These are phyloP conservation scores for Lepeophtheirus salmonis DNA, from an alignment of 1,140 invertebrate species.

Conservation along the genomic window DNA sequence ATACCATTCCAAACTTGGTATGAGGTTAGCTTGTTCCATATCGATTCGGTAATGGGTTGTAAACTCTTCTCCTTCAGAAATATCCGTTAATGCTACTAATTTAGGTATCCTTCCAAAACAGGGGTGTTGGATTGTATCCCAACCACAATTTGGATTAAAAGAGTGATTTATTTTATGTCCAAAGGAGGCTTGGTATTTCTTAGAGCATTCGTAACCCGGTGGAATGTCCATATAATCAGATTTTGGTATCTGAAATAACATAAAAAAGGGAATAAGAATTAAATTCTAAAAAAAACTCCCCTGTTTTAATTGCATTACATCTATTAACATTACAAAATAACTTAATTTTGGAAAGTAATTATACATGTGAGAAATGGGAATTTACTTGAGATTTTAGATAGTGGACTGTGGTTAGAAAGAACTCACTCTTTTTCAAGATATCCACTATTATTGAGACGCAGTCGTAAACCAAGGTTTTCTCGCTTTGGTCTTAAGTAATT, in stretches of 20 bases:
- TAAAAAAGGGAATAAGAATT: background rate
- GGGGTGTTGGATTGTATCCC: background rate
- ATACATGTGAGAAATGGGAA: too few species aligned
- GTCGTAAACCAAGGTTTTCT: too few species aligned
- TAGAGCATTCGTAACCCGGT: background rate
- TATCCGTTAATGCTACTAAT: constrained; percentile 1
- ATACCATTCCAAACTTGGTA: constrained; percentile 1
- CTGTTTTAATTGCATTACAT: too few species aligned
- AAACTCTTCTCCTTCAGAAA: background rate
- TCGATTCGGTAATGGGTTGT: constrained; percentile 7
- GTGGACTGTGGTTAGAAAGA: too few species aligned
- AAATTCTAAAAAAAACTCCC: too few species aligned
- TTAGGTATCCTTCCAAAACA: constrained; percentile 1
- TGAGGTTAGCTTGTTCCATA: constrained; percentile 1
- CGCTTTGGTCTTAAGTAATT: too few species aligned
- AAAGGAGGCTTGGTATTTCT: background rate
- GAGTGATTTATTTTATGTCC: constrained; percentile 13
- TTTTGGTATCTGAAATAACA: background rate
- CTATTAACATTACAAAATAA: too few species aligned
- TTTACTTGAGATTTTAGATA: too few species aligned
- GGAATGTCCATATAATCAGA: constrained; percentile 7
- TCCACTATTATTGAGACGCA: too few species aligned
- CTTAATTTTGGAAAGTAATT: too few species aligned
- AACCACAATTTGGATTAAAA: constrained; percentile 14
- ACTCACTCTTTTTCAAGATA: too few species aligned